phyloP scores from a whole-genome alignment of 2,113 vertebrate species.

The Macrotus californicus region DNA sequence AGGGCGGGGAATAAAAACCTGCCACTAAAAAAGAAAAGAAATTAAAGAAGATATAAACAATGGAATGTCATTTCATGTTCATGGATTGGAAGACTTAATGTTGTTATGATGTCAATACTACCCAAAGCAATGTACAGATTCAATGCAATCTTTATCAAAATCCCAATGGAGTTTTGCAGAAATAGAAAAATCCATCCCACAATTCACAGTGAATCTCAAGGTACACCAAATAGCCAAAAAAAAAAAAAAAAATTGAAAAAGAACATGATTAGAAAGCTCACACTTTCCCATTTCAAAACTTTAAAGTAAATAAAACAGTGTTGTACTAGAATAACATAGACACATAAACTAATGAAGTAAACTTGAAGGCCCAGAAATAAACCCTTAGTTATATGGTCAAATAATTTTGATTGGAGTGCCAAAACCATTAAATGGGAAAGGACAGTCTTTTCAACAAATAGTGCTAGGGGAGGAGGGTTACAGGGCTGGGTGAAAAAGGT shows the following conservation, averaged over 20 bases:
- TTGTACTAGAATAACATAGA: background rate
- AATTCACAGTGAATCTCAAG: background rate
- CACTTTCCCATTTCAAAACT: background rate
- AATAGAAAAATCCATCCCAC: background rate
- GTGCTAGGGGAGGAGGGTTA: background rate
- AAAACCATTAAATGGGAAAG: background rate
- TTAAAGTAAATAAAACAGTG: background rate
- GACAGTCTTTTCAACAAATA: background rate
- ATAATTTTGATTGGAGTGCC: background rate
- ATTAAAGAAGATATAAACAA: background rate
- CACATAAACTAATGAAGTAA: background rate
- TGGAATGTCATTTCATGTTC: background rate
- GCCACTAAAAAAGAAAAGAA: background rate
- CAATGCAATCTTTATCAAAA: background rate
- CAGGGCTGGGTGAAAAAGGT: background rate
- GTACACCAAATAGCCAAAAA: background rate
- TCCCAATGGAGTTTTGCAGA: background rate
- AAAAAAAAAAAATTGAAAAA: background rate
- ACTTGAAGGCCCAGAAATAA: background rate
- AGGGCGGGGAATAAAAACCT: no score
- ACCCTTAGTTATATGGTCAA: background rate
- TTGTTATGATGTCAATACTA: background rate
- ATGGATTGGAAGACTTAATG: background rate
- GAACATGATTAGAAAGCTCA: background rate
- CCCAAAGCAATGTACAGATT: background rate